These are phyloP conservation scores for Chlorops oryzae DNA, from an alignment of 1,140 invertebrate species.

Conservation along the genomic window DNA sequence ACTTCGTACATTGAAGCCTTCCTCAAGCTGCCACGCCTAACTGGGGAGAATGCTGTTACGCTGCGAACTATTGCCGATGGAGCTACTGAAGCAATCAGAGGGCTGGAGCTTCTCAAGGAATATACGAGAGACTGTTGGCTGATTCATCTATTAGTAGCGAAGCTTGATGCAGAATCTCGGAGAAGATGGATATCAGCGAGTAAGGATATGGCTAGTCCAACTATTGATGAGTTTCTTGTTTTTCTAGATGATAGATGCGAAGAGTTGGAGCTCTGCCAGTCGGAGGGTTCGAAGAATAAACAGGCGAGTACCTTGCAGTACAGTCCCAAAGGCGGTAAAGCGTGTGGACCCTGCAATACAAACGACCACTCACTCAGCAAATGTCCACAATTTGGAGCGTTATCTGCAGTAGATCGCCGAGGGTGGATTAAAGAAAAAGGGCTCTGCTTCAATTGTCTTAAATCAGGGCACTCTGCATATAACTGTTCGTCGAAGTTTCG, in stretches of 20 bases:
- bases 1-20: constrained; percentile 5
- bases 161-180: constrained; percentile 1
- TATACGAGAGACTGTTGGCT: neutral
- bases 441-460: neutral
- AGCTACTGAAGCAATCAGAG: neutral
- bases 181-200: neutral
- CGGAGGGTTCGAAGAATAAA: neutral
- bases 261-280: neutral
- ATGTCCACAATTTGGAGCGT: neutral
- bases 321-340: neutral
- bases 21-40: neutral
- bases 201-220: neutral
- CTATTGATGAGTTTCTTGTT: neutral
- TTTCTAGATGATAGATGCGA: constrained; percentile 6
- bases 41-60: neutral
- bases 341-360: neutral
- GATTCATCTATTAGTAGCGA: neutral
- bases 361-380: too few species aligned
- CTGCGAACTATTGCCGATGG: neutral
- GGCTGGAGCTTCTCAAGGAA: neutral
- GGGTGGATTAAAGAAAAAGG: neutral
- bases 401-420: neutral
- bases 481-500: neutral
- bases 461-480: neutral
- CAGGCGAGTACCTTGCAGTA: neutral